Base-by-base conservation (phyloP, 2,113 vertebrate species). In the Pituophis catenifer region DNA sequence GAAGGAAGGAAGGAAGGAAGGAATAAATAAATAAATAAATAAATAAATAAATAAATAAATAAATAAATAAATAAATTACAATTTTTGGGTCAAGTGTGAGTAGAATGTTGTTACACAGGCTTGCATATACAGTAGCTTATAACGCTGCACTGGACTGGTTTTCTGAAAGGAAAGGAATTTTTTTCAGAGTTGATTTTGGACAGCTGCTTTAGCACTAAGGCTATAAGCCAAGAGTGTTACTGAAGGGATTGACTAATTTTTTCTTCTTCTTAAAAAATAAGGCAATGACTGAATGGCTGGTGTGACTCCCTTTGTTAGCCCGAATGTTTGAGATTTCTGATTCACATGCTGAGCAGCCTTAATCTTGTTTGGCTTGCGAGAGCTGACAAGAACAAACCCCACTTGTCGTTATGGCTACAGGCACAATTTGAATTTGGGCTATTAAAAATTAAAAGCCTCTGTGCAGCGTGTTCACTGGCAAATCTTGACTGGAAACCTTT, bases 401-500 rank as follows among this genome's bases (percentile, higher is more conserved):
- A 55, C 29, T 92, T 93, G 59, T 17, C 89, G 4, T 10, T 10
- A 91, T 59, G 44, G 62, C 86, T 89, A 44, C 62, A 59, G 87
- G 65, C 93, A 53, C 75, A 48, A 93, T 89, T 85, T 5, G 44
- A 86, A 86, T 89, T 0, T 21, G 21, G 93, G 90, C 59, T 91
- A 94, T 55, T 54, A 52, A 96, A 92, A 48, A 93, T 57, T 8
- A 1, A 17, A 92, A 93, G 86, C 85, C 88, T 81, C 65, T 59
- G n/a, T 93, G 95, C 55, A 21, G 50, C 55, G 5, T 19, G 12
- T 95, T 50, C 87, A 90, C 23, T 55, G 90, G 50, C 48, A 81
- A 2, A 0, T 90, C 91, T 93, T 88, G 8, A 52, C 89, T 93
- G 87, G 5, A 48, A 86, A 94, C 33, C 50, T 92, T 52, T 54